Evolutionary conservation across 2,113 vertebrate species (phyloP).

Genomic region (Apteryx mantelli): DNA sequence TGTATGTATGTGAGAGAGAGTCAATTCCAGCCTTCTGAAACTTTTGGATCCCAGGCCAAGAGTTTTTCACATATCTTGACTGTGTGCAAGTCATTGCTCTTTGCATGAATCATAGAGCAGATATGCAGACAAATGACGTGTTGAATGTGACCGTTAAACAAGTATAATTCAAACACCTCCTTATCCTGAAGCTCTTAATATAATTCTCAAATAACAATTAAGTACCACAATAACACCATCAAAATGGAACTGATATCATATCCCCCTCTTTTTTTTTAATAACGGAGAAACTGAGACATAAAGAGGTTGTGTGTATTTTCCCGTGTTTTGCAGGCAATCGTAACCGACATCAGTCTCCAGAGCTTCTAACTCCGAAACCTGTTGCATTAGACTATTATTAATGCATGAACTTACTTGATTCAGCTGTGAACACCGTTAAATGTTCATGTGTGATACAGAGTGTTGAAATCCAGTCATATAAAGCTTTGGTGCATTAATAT

Average conservation of each 20-base stretch:
- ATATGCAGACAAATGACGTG: neutral
- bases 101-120: neutral
- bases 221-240: neutral
- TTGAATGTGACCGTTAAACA: neutral
- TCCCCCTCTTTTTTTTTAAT: neutral
- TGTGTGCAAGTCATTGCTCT: neutral
- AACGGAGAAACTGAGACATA: neutral
- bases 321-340: neutral
- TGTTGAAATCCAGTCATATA: slow-evolving; percentile 21
- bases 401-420: neutral
- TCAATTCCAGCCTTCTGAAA: neutral
- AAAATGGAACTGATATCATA: neutral
- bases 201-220: slow-evolving; percentile 7
- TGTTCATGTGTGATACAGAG: neutral
- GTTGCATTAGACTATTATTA: neutral
- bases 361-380: neutral
- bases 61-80: neutral
- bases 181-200: neutral
- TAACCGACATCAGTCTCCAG: neutral
- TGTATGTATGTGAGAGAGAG: neutral
- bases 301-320: neutral
- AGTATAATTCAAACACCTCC: neutral
- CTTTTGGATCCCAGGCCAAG: neutral
- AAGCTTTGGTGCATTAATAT: neutral
- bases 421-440: neutral